Conservation (phyloP, 2,888 invertebrate genomes). For the Diploptera punctata region DNA sequence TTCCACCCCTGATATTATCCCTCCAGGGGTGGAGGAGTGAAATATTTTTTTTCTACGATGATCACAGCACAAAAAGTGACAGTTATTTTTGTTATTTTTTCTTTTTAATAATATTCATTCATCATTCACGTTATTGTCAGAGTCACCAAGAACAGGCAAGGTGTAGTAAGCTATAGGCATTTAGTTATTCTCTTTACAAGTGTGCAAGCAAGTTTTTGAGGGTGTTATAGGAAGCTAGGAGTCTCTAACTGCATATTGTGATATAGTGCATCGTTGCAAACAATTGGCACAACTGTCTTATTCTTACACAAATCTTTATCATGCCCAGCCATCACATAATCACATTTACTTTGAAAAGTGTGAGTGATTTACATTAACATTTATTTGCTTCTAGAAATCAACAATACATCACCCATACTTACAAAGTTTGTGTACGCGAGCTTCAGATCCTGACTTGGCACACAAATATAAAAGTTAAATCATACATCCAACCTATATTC, state of each 20-base stretch:
- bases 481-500: neutral
- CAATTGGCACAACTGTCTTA: slow-evolving; percentile 20
- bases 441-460: neutral
- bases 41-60: slow-evolving; percentile 20
- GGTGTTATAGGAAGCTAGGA: slow-evolving; percentile 22
- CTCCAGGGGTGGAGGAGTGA: slow-evolving; percentile 12
- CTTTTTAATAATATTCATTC: slow-evolving; percentile 43
- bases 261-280: neutral
- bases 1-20: slow-evolving; percentile 12
- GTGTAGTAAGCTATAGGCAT: slow-evolving; percentile 30
- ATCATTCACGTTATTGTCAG: slow-evolving; percentile 42
- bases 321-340: neutral
- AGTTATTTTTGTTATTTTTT: slow-evolving; percentile 32
- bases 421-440: neutral
- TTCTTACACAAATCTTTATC: neutral
- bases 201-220: slow-evolving; percentile 29
- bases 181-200: slow-evolving; percentile 28
- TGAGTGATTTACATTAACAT: neutral
- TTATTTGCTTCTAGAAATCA: neutral
- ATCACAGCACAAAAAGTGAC: slow-evolving; percentile 31
- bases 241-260: slow-evolving; percentile 17
- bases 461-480: slow-evolving; percentile 9
- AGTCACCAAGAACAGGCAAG: slow-evolving; percentile 38
- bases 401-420: slow-evolving; percentile 3
- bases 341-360: neutral